Evolutionary conservation across 2,888 invertebrate species (phyloP), one percentile per base, ranked within the genome.

Genomic region (Didymodactylos carnosus): DNA sequence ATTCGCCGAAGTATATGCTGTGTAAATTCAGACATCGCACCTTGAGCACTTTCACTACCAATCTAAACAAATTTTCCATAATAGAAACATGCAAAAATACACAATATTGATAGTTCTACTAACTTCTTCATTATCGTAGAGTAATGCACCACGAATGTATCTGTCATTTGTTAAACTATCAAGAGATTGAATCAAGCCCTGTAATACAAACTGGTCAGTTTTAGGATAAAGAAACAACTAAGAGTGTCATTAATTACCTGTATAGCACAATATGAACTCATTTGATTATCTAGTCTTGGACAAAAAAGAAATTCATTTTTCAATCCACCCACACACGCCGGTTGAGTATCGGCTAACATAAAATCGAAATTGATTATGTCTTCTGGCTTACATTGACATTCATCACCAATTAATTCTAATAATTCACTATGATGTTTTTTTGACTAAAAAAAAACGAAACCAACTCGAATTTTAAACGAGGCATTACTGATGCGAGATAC

Each of bases 361-460:
- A 86, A 80, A 76, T 86, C 86, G 77, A 85, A 81, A 78, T 85
- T 85, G 73, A 85, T 76, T 75, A 86, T 82, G 71, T 84, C 81
- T 19, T 82, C 82, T 11, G 80, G 77, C 16, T 78, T 71, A 7
- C 82, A 78, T 5, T 78, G 73, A 46, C 82, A 76, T 75, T 82
- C 80, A 25, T 80, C 77, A 77, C 81, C 83, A 72, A 86, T 76
- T 25, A 83, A 73, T 70, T 82, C 78, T 11, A 85, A 77, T 75
- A 86, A 78, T 10, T 79, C 77, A 6, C 82, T 78, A 72, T 83
- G 83, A 77, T 85, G 85, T 75, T 84, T 83, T 39, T 79, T 79
- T 62, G 62, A 35, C 53, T 53, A 53, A 35, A 53, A 27, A 46
- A 46, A 46, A n/a, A n/a, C n/a, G n/a, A n/a, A n/a, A n/a, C n/a